Evolutionary conservation across 2,113 vertebrate species (phyloP), one percentile per base, ranked within the genome.

Genomic region (Rhinolophus sinicus): DNA sequence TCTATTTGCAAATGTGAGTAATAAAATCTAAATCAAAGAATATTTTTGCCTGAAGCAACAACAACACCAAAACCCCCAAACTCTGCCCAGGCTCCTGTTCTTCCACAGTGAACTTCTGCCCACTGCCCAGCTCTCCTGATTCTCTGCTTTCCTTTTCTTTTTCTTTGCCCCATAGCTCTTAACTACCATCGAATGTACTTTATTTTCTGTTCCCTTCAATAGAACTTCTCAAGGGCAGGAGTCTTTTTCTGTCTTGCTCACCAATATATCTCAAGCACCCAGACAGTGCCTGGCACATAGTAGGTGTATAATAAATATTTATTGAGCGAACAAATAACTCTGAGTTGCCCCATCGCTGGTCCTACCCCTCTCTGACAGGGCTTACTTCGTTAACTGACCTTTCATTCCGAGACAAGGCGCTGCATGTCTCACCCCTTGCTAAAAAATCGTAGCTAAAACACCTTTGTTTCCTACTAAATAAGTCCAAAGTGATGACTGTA

Each of bases 51-150:
- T 44, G 40, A 44, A 44, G 40, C 40, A 44, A 44, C 40, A 44
- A 44, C 40, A 44, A 44, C 40, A 44, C 5, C 5, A 5, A 44
- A 44, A 44, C 5, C 5, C 40, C 40, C 40, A 44, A 44, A 44
- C 40, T 44, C 40, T 3, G 72, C 47, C 47, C 47, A 15, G 62
- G 83, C 40, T 11, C 33, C 35, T 56, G n/a, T 33, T 14, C 30
- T 22, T 60, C 6, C 1, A 14, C 21, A 30, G 54, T 15, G 30
- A 18, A 44, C 40, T 44, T 44, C 35, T 65, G 8, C 52, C 44
- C 0, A 0, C 7, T 47, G 10, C 16, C 19, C 5, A 33, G 40
- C 18, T 1, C 35, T 35, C 47, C 73, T 3, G 4, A 0, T 60
- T 67, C 58, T 19, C 38, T n/a, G 52, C 44, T 65, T 65, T 64